Evolutionary conservation across 2,113 vertebrate genomes (phyloP), one percentile per base, ranked within the genome.

Genomic region (Pagrus major): DNA sequence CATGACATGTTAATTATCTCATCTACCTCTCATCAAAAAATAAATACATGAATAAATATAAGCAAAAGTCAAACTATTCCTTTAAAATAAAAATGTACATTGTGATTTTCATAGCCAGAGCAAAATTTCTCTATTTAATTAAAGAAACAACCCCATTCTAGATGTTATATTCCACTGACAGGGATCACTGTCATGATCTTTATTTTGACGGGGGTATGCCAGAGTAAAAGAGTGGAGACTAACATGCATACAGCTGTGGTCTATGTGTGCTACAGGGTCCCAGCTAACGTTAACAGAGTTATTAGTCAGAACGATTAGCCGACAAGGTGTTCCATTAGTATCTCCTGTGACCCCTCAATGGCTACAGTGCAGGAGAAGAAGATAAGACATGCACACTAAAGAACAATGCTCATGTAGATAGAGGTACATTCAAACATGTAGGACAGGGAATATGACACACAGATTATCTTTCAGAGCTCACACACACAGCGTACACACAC

Each of bases 281-380:
- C 44, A 54, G 9, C 35, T 61, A 33, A 39, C 31, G 29, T 44
- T 42, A 56, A 6, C 55, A 39, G 27, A 21, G 31, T 71, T 63
- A 15, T 29, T 37, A 60, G 46, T 68, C n/a, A 39, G 29, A 75
- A 55, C 6, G 0, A 33, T 65, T n/a, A 49, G n/a, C n/a, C 27
- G 42, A 9, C 25, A 9, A 59, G 27, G n/a, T 29, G 7, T 71
- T 80, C 69, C 70, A 60, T 82, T 71, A 82, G 84, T 39, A 79
- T 54, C 74, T 29, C 39, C 9, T 51, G 20, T 47, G 51, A 78
- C 63, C 58, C 69, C 14, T 20, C 12, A 29, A 23, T 37, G 31
- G 60, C 35, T 46, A 7, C 31, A 49, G 39, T 2, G 18, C 54
- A 55, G 23, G 33, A 55, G 35, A 55, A 18, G 33, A 60, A 54